Percentiles rank a stretch among this genome's conserved stretches.
These are phyloP conservation scores for Beroe ovata DNA, from an alignment of 37 sponge, comb jelly and placozoan species.

Conservation along the genomic window DNA sequence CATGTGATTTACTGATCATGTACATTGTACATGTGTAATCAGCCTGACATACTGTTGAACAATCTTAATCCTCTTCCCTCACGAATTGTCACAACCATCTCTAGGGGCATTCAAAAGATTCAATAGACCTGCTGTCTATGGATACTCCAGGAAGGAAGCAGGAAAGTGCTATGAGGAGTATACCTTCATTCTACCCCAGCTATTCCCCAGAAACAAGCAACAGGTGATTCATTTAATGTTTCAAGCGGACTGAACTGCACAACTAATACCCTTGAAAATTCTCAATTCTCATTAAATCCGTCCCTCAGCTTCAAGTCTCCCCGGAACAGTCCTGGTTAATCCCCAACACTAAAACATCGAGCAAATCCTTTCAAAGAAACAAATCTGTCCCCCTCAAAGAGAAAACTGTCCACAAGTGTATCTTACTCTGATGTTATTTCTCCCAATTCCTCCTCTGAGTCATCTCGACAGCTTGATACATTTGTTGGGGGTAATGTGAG, in stretches of 20 bases:
- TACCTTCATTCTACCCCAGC: neutral
- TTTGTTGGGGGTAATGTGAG: neutral
- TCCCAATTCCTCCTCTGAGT: neutral
- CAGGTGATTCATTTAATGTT: neutral
- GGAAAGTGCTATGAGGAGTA: neutral
- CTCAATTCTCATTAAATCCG: too few species aligned
- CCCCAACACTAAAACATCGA: neutral
- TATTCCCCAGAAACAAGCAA: neutral
- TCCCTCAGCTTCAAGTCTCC: neutral
- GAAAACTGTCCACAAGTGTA: neutral
- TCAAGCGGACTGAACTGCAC: neutral
- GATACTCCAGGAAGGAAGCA: neutral
- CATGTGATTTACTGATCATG: too few species aligned
- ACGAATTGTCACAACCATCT: too few species aligned
- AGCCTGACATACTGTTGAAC: too few species aligned
- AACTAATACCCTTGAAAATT: too few species aligned
- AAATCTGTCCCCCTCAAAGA: neutral
- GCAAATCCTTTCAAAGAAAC: neutral
- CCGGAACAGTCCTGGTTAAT: neutral
- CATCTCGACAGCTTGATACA: neutral
- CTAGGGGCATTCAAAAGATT: slow-evolving; percentile 4
- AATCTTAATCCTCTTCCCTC: too few species aligned
- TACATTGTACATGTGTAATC: too few species aligned
- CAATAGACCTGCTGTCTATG: neutral
- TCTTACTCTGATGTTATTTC: neutral